These are phyloP conservation scores for Verasper variegatus DNA, from an alignment of 2,113 vertebrate genomes.

Conservation along the genomic window DNA sequence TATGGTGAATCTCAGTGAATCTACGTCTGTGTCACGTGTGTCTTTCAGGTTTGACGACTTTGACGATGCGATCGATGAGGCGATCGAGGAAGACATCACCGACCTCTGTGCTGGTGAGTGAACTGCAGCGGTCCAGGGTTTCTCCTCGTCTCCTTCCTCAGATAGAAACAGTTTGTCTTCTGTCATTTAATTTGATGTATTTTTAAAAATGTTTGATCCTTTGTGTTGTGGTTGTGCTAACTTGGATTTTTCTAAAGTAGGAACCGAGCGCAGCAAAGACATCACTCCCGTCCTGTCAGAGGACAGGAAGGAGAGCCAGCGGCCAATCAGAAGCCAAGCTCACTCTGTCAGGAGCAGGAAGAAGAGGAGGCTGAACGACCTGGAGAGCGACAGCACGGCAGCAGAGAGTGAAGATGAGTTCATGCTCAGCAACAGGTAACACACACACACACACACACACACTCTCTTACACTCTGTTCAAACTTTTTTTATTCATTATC, in stretches of 20 bases:
- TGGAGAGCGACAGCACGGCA: slow-evolving; percentile 95
- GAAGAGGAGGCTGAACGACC: slow-evolving; percentile 92
- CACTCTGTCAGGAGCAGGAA: slow-evolving; percentile 84
- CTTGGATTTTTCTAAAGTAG: slow-evolving; percentile 53
- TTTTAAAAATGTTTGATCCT: too few species aligned
- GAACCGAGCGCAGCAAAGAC: slow-evolving; percentile 85
- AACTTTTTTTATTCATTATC: neutral
- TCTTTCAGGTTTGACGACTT: slow-evolving; percentile 95
- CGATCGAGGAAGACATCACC: slow-evolving; percentile 95
- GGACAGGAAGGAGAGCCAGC: slow-evolving; percentile 88
- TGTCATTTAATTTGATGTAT: neutral
- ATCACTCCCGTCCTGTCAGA: slow-evolving; percentile 86
- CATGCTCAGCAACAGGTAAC: slow-evolving; percentile 93
- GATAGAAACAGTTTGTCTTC: neutral
- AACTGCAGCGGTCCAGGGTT: neutral
- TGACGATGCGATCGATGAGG: slow-evolving; percentile 98
- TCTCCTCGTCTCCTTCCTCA: neutral
- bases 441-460: neutral
- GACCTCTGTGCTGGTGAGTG: slow-evolving; percentile 90
- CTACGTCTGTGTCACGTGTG: neutral
- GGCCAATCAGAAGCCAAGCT: slow-evolving; percentile 83
- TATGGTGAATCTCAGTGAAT: too few species aligned
- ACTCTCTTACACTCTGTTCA: neutral
- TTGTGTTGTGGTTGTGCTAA: neutral
- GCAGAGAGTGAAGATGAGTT: slow-evolving; percentile 98